Percentiles rank a stretch among this genome's conserved stretches.
Conservation (phyloP, 2,888 invertebrate genomes). For the Aleiodes testaceus region DNA sequence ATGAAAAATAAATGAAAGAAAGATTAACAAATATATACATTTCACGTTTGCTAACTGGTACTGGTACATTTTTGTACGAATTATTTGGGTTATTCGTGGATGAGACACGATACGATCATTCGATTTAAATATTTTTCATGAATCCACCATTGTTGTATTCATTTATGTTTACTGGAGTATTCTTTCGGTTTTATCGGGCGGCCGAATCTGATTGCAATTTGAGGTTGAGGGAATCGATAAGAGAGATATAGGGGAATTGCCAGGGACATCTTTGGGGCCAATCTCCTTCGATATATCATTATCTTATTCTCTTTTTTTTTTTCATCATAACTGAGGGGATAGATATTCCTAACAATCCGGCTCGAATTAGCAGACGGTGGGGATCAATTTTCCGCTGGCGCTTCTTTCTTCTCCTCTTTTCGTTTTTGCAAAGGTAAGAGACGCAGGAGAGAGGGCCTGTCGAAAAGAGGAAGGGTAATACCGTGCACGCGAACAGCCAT, state of each 20-base stretch:
- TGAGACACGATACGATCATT: constrained; percentile 7
- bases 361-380: constrained; percentile 48
- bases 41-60: constrained; percentile 11
- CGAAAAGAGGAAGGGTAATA: constrained; percentile 52
- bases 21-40: neutral
- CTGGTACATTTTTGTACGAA: constrained; percentile 9
- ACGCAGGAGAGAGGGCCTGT: neutral
- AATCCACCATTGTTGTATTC: neutral
- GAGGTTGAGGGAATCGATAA: constrained; percentile 13
- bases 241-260: neutral
- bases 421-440: neutral
- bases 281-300: neutral
- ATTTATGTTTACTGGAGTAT: constrained; percentile 11
- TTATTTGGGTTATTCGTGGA: constrained; percentile 15
- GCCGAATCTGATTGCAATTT: constrained; percentile 8
- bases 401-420: neutral
- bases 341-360: neutral
- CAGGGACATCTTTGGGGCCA: neutral
- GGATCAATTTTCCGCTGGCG: constrained; percentile 57
- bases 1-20: neutral
- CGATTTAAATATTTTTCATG: constrained; percentile 1
- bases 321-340: too few species aligned
- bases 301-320: too few species aligned
- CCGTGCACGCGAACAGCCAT: constrained; percentile 60
- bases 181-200: constrained; percentile 7